These are phyloP conservation scores for Thumatha senex DNA, from an alignment of 2,888 invertebrate species.

Conservation along the genomic window DNA sequence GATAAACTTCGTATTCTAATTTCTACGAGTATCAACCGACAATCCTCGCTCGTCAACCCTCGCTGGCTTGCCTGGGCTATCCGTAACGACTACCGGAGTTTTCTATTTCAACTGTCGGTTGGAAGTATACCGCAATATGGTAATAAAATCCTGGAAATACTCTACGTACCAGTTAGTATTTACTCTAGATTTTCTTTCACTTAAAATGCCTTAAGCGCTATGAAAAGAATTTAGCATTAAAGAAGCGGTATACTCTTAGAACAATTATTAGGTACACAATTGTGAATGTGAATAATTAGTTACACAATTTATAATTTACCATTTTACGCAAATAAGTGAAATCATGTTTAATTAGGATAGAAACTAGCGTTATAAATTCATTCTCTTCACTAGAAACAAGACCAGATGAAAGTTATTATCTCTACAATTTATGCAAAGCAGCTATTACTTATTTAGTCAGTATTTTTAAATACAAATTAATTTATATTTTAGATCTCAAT, in stretches of 20 bases:
- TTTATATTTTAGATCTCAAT: too few species aligned
- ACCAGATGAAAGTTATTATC: conserved; percentile 20
- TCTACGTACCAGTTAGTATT: conserved; percentile 76
- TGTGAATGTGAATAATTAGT: too few species aligned
- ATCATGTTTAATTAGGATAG: conserved; percentile 11
- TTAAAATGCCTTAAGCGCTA: too few species aligned
- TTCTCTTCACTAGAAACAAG: conserved; percentile 15
- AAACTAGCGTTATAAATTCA: conserved; percentile 29
- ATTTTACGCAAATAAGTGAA: too few species aligned
- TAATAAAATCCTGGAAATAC: conserved; percentile 81
- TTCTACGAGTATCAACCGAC: conserved; percentile 17
- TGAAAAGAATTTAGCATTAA: too few species aligned
- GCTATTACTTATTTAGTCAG: not conserved
- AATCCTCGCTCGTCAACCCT: conserved; percentile 56
- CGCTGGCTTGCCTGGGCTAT: conserved; percentile 60
- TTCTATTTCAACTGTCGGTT: conserved; percentile 70
- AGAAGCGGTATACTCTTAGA: too few species aligned
- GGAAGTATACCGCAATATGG: conserved; percentile 75
- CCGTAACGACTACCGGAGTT: conserved; percentile 80
- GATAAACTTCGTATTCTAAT: not conserved
- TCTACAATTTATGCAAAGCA: conserved; percentile 20
- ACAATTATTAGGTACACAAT: too few species aligned
- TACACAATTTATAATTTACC: too few species aligned
- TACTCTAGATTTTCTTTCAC: conserved; percentile 66
- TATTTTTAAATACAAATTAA: too few species aligned